phyloP scores from a whole-genome alignment of 2,113 vertebrate species.

The Isichthys henryi region DNA sequence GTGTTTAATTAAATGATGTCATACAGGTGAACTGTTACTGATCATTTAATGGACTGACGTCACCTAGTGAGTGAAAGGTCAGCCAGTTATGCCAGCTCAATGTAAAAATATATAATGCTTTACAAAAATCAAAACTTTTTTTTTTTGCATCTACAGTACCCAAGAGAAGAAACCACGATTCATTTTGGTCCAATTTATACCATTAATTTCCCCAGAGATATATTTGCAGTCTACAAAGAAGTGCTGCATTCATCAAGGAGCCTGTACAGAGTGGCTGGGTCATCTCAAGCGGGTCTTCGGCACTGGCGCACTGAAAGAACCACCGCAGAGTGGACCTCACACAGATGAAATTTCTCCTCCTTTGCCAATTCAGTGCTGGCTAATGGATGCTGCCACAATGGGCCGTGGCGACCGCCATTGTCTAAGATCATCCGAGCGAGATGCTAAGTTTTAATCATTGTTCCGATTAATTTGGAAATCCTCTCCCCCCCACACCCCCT shows the following conservation, averaged over 20 bases:
- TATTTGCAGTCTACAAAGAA: not conserved
- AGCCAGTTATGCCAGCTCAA: not conserved
- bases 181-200: not conserved
- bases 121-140: not conserved
- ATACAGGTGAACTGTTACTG: not conserved
- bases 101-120: not conserved
- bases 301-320: not conserved
- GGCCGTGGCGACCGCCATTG: slow-evolving; percentile 27
- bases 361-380: slow-evolving; percentile 33
- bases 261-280: slow-evolving; percentile 23
- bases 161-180: not conserved
- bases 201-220: slow-evolving; percentile 1
- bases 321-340: slow-evolving; percentile 35
- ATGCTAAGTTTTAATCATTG: slow-evolving; percentile 46
- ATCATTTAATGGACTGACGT: not conserved
- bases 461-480: slow-evolving; percentile 46
- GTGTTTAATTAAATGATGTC: not conserved
- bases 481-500: slow-evolving; percentile 9
- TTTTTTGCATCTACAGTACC: not conserved
- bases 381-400: slow-evolving; percentile 19
- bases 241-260: slow-evolving; percentile 12
- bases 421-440: slow-evolving; percentile 41
- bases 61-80: not conserved
- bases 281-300: slow-evolving; percentile 12
- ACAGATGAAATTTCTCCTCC: slow-evolving; percentile 26